Base-by-base conservation (phyloP, 2,797 vertebrate species). In the Psittacula derbiana region DNA sequence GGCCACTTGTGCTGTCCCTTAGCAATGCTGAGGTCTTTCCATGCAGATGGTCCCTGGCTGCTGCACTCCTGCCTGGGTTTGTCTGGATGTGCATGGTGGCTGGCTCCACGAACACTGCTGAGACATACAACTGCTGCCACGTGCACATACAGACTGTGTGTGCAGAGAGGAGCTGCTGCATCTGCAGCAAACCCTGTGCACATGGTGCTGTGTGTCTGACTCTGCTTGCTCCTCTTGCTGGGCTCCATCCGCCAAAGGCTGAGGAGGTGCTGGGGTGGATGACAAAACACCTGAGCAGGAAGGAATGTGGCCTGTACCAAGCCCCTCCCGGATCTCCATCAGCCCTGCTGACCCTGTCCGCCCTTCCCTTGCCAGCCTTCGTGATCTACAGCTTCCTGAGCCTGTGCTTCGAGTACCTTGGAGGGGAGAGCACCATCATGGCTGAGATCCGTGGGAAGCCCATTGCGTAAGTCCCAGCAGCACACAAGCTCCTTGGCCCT, bases 351-450 rank as follows among this genome's bases (percentile, higher is more conserved):
- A 95, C 67, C 3, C 0, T 67, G 30, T 74, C 31, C 53, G 31
- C 60, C 36, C 92, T 74, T 97, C 87, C 97, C 66, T 97, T 93
- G 93, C 13, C 98, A 99, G 99, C 99, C 10, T 99, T 99, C 43
- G 99, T 99, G 92, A 99, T 99, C 95, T 99, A 99, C 97, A 99
- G 99, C 96, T 99, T 99, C 97, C 98, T 99, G 97, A 99, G 99
- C 95, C 98, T 99, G 90, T 99, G 99, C 87, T 99, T 99, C 27
- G 99, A 99, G 97, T 99, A 99, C 95, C 98, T 99, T 0, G 99
- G 99, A 50, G 99, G 99, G 33, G 99, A 99, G 95, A 99, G 99
- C 36, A 98, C 98, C 52, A 99, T 99, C 98, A 99, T 99, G 99
- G 96, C 99, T 1, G 99, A 99, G 98, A 99, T 99, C 87, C 98